Base-by-base conservation (phyloP, 2,888 invertebrate species). In the Hirtodrosophila histrioides region DNA sequence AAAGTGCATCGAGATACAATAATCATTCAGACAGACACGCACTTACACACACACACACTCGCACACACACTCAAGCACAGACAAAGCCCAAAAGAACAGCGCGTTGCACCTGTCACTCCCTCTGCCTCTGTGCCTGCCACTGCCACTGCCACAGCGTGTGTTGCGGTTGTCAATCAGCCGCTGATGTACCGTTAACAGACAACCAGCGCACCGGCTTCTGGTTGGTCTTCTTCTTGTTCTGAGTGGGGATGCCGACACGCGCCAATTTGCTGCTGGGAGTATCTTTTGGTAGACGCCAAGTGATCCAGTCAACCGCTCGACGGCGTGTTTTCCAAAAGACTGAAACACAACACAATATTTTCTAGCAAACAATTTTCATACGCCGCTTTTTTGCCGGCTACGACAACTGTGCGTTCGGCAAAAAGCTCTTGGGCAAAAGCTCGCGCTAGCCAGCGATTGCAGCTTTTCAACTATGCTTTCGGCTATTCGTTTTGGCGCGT, bases 241-340 rank as follows among this genome's bases (percentile, higher is more conserved):
- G 4, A 57, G 29, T 65, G 17, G 17, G 17, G 17, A 17, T 17
- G 60, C 37, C 53, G 17, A 45, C 23, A 17, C 50, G 44, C 50
- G 50, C 49, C 46, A 44, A 37, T 23, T 49, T 31, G 4, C 29
- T 31, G 29, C 11, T 33, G 3, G 24, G 39, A 55, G 23, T 41
- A 39, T 53, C 36, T 45, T 41, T 35, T 40, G 41, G 37, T 31
- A 12, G 41, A 31, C 29, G 46, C 36, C 58, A 64, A 75, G 29
- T 77, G 81, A 88, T 88, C 87, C 82, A 69, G 66, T 66, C 88
- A 85, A 86, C 89, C 89, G 88, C 79, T 73, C 88, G 71, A 65
- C 71, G 71, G 69, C 75, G 78, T 64, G 73, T 88, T 89, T 88
- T 87, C 88, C 89, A 78, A 81, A 85, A 89, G 86, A 87, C 86